phyloP scores from a whole-genome alignment of 2,113 vertebrate genomes.

The Sorex fumeus region DNA sequence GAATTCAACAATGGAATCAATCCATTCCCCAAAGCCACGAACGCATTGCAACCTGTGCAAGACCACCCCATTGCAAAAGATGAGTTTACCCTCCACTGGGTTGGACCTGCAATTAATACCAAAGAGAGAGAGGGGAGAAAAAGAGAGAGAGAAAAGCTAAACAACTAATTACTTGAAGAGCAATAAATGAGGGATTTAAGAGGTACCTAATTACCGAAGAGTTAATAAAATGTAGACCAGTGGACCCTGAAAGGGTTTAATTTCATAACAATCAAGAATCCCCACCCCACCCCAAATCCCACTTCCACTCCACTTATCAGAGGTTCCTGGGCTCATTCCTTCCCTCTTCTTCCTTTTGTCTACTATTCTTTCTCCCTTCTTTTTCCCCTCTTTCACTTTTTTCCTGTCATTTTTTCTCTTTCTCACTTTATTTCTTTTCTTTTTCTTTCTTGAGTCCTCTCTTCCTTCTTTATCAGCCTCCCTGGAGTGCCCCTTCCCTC shows the following conservation, averaged over 20 bases:
- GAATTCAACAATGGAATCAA: slow-evolving; percentile 98
- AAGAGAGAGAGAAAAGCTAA: slow-evolving; percentile 87
- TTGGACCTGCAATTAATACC: slow-evolving; percentile 95
- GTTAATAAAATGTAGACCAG: slow-evolving; percentile 92
- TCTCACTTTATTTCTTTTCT: neutral
- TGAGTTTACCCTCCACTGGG: slow-evolving; percentile 99
- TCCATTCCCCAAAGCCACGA: slow-evolving; percentile 99
- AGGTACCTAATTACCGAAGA: slow-evolving; percentile 92
- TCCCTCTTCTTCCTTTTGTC: slow-evolving; percentile 46
- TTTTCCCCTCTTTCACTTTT: neutral
- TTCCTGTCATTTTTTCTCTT: neutral
- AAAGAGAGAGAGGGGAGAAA: slow-evolving; percentile 81
- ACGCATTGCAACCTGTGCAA: slow-evolving; percentile 99
- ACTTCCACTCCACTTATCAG: slow-evolving; percentile 51
- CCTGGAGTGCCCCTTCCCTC: neutral
- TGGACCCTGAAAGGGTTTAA: slow-evolving; percentile 89
- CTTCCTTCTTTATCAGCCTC: slow-evolving; percentile 33
- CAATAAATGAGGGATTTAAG: slow-evolving; percentile 94
- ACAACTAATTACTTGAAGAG: slow-evolving; percentile 92
- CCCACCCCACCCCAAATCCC: slow-evolving; percentile 55
- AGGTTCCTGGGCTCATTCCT: slow-evolving; percentile 38
- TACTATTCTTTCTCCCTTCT: neutral
- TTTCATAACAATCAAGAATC: slow-evolving; percentile 70
- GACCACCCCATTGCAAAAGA: slow-evolving; percentile 99
- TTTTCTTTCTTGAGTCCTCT: neutral